Evolutionary conservation across 2,888 invertebrate species (phyloP), one percentile per base, ranked within the genome.

Genomic region (Cepaea hortensis): DNA sequence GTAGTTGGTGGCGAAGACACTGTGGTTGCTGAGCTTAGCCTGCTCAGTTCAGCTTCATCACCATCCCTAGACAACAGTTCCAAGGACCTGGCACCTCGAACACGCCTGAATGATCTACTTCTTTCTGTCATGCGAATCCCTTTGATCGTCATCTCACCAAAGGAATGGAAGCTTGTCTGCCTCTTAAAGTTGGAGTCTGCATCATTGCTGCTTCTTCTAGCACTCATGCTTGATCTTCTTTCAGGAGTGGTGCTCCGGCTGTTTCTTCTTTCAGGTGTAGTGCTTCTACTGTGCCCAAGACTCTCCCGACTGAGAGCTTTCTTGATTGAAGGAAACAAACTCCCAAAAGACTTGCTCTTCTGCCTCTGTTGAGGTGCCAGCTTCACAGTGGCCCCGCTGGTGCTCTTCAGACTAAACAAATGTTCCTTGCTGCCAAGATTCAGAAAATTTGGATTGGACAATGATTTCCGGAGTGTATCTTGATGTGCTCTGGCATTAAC

Each of bases 401-500:
- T 61, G 9, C 86, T 75, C 48, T 91, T 88, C 18, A 89, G 90
- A 80, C 90, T 89, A 85, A 88, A 88, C 18, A 92, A 80, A 80
- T 91, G 90, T 81, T 92, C 92, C 75, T 91, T 91, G 86, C 91
- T 91, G 50, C 91, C 88, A 23, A 91, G 88, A 20, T 91, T 91
- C n/a, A 93, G 90, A 81, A 92, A 93, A 87, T 92, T 92, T 50
- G 93, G 93, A 88, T 93, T 93, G 50, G 93, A 93, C 35, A 92
- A 88, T 50, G 93, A 92, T 84, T 92, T 90, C 55, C 91, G 87
- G 50, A 93, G 88, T 13, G 87, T 87, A n/a, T 90, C 89, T 23
- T 88, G 88, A 3, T 88, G 81, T 1, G 83, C 86, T 65, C 87
- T 70, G 6, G 87, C 88, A 48, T 87, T 84, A 7, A 90, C 88